These are phyloP conservation scores for Ecliptopera silaceata DNA, from an alignment of 2,888 invertebrate species.

Conservation along the genomic window DNA sequence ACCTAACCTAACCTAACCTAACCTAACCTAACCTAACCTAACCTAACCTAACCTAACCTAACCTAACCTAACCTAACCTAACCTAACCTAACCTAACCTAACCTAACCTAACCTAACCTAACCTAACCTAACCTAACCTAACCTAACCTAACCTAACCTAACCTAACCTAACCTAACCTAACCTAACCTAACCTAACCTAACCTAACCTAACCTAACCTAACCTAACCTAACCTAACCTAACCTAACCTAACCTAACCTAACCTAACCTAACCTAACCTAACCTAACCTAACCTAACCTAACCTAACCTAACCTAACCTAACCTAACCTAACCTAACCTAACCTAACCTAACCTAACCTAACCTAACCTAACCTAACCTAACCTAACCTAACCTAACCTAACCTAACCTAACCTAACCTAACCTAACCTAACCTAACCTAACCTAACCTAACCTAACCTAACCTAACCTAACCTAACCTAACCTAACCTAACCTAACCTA, in stretches of 20 bases:
- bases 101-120: no score
- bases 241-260: constrained; percentile 20
- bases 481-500: constrained; percentile 15
- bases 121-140: constrained; percentile 16
- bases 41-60: no score
- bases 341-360: constrained; percentile 19
- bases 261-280: constrained; percentile 18
- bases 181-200: constrained; percentile 15
- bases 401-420: constrained; percentile 13
- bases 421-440: constrained; percentile 20
- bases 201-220: constrained; percentile 31
- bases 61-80: constrained; percentile 19
- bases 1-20: no score
- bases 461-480: constrained; percentile 24
- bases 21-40: no score
- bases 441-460: constrained; percentile 30
- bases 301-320: constrained; percentile 23
- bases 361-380: constrained; percentile 23
- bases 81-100: constrained; percentile 20
- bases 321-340: constrained; percentile 19
- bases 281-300: constrained; percentile 19
- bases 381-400: constrained; percentile 13
- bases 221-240: constrained; percentile 27
- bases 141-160: constrained; percentile 18
- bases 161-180: constrained; percentile 12